Conservation (phyloP, 2,888 invertebrate genomes). For the Latrodectus elegans region DNA sequence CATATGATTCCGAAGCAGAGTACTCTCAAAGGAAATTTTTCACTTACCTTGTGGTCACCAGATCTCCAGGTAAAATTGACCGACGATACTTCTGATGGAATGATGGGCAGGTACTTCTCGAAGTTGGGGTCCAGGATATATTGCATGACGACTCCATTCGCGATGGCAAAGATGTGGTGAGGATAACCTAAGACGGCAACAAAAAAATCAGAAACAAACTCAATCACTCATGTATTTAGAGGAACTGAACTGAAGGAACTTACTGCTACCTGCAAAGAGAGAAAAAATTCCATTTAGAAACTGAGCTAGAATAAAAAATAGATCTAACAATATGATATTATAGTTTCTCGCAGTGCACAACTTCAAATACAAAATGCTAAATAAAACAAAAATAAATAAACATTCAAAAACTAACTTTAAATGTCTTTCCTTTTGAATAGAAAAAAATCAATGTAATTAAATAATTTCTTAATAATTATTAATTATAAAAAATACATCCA, state of each 20-base stretch:
- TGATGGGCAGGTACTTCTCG: conserved; percentile 90
- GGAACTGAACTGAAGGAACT: neutral
- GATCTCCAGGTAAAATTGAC: conserved; percentile 76
- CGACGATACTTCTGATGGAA: conserved; percentile 87
- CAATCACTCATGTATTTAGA: neutral
- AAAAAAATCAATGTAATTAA: no score
- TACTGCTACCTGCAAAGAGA: conserved; percentile 48
- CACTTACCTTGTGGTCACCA: conserved; percentile 73
- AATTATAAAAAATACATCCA: no score
- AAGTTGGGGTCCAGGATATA: conserved; percentile 92
- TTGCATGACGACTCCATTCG: conserved; percentile 88
- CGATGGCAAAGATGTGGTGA: conserved; percentile 92
- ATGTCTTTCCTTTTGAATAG: no score
- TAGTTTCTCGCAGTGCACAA: no score
- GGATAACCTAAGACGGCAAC: conserved; percentile 77
- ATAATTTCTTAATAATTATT: no score
- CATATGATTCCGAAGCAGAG: no score
- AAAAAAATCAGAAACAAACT: neutral
- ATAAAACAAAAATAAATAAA: no score
- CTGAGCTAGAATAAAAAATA: no score
- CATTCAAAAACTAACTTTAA: no score
- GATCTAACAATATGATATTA: no score
- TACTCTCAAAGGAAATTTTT: neutral
- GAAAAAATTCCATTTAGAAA: neutral
- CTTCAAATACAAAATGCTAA: no score